Evolutionary conservation across 2,113 vertebrate species (phyloP).

Genomic region (Phyllostomus discolor): DNA sequence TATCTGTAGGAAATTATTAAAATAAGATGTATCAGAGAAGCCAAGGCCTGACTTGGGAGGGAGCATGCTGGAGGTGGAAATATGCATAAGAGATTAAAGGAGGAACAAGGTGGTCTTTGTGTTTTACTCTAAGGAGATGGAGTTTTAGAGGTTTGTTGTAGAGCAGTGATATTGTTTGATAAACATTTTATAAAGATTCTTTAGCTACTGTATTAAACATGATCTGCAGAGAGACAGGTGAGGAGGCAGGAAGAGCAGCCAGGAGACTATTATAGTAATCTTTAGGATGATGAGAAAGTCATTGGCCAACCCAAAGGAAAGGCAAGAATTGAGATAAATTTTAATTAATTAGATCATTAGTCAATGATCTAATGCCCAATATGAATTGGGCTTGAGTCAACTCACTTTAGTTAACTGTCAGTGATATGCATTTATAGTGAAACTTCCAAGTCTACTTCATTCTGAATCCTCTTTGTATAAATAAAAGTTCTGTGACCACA

Average conservation of each 20-base stretch:
- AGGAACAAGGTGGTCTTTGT: neutral
- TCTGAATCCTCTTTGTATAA: neutral
- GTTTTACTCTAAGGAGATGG: neutral
- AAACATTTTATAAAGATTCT: neutral
- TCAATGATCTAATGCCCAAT: neutral
- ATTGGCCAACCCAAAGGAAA: neutral
- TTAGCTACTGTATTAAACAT: neutral
- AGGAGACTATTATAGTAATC: neutral
- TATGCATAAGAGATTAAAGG: neutral
- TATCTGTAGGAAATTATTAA: neutral
- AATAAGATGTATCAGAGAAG: neutral
- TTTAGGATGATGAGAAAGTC: neutral
- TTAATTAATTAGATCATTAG: conserved; percentile 27
- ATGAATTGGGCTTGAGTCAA: neutral
- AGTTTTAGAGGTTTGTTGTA: neutral
- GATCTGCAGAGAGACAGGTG: neutral
- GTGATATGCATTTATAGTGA: neutral
- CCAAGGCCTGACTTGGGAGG: neutral
- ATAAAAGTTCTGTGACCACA: neutral
- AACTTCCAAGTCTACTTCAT: neutral
- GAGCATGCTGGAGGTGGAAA: neutral
- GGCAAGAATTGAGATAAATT: neutral
- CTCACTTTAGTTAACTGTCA: neutral
- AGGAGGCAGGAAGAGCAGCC: neutral
- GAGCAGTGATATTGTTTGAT: neutral